phyloP scores from a whole-genome alignment of 2,113 vertebrate species.

The Aphyosemion australe region DNA sequence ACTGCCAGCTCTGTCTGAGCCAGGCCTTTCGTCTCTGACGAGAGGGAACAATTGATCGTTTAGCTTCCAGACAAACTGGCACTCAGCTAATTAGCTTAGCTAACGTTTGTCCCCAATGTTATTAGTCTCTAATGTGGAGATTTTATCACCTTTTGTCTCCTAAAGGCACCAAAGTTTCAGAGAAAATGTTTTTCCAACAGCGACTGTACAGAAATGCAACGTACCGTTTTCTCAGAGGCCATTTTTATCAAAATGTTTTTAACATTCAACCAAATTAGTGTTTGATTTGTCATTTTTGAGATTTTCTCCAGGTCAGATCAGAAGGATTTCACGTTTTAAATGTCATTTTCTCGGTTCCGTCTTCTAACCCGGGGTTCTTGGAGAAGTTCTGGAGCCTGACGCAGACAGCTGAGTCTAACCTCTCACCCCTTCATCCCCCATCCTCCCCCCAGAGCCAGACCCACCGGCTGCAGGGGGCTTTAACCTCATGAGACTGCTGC shows the following conservation, averaged over 20 bases:
- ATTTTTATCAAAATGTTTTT: too few relatives aligned
- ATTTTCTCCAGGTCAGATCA: too few relatives aligned
- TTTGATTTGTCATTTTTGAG: too few relatives aligned
- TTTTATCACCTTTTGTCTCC: neutral
- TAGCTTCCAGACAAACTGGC: neutral
- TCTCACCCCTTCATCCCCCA: neutral
- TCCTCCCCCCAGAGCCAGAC: conserved; percentile 47
- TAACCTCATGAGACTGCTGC: conserved; percentile 38
- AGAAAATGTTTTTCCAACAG: too few relatives aligned
- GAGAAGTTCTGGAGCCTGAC: neutral
- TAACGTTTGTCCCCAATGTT: neutral
- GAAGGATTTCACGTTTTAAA: neutral
- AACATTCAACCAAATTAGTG: too few relatives aligned
- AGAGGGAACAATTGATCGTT: conserved; percentile 1
- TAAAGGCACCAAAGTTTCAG: neutral
- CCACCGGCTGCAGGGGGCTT: conserved; percentile 54
- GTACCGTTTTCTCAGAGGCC: too few relatives aligned
- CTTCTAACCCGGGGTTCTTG: neutral
- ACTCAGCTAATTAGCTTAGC: neutral
- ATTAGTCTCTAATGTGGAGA: neutral
- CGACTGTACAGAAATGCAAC: too few relatives aligned
- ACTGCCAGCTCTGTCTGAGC: neutral
- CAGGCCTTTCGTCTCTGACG: neutral
- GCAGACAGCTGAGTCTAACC: conserved; percentile 46
- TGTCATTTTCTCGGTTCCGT: neutral